Conservation (phyloP, 2,888 invertebrate genomes). For the Deilephila porcellus region DNA sequence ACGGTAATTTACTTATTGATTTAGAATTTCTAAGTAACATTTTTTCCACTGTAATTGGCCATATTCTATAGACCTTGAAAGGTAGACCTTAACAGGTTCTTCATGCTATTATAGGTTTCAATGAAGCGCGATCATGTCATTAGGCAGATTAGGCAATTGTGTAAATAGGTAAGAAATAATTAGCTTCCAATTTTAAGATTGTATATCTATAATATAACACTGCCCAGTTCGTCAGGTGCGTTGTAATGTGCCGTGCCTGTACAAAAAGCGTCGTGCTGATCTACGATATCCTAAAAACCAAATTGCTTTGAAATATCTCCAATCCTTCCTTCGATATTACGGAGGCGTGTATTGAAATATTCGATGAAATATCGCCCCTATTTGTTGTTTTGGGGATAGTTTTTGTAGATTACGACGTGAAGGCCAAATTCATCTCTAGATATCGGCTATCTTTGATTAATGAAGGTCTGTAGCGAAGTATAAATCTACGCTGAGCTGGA, state of each 20-base stretch:
- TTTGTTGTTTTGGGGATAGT: neutral
- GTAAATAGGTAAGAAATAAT: too few relatives aligned
- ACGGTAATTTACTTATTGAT: too few relatives aligned
- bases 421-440: neutral
- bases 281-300: too few relatives aligned
- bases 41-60: too few relatives aligned
- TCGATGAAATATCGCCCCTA: neutral
- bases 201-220: neutral
- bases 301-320: too few relatives aligned
- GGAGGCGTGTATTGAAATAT: neutral
- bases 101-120: too few relatives aligned
- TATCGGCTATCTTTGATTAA: conserved; percentile 23
- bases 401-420: neutral
- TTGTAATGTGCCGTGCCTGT: neutral
- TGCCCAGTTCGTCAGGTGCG: neutral
- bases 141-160: too few relatives aligned
- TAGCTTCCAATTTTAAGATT: neutral
- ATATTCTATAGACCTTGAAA: too few relatives aligned
- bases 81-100: too few relatives aligned
- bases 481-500: neutral
- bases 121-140: too few relatives aligned
- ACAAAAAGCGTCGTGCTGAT: neutral
- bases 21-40: too few relatives aligned
- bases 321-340: too few relatives aligned
- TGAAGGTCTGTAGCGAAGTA: conserved; percentile 10